Evolutionary conservation across 2,113 vertebrate genomes (phyloP).

Genomic region (Leptobrachium leishanense): DNA sequence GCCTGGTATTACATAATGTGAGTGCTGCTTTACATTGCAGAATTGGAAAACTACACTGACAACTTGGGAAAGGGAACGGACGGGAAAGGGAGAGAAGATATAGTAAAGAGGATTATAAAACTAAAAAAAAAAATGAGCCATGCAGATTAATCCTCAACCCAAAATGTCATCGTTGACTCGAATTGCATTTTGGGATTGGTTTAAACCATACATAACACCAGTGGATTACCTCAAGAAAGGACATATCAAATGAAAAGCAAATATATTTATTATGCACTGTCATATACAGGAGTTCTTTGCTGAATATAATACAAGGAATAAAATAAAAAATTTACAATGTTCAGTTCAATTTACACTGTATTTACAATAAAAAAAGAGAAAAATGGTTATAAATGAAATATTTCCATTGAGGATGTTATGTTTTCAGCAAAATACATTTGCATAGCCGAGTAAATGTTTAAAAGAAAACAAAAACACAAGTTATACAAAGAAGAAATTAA

Average conservation of each 20-base stretch:
- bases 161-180: no score
- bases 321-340: slow-evolving; percentile 89
- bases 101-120: no score
- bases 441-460: slow-evolving; percentile 69
- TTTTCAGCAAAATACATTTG: slow-evolving; percentile 68
- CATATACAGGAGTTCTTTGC: slow-evolving; percentile 91
- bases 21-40: no score
- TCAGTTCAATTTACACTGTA: slow-evolving; percentile 94
- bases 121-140: no score
- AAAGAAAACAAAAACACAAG: slow-evolving; percentile 53
- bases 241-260: slow-evolving; percentile 91
- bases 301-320: slow-evolving; percentile 97
- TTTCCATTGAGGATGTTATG: slow-evolving; percentile 56
- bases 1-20: no score
- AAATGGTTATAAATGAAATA: slow-evolving; percentile 63
- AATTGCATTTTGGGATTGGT: no score
- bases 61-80: no score
- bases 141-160: no score
- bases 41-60: no score
- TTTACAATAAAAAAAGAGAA: slow-evolving; percentile 81
- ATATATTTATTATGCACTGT: slow-evolving; percentile 99
- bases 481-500: slow-evolving; percentile 30
- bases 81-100: no score
- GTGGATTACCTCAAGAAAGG: slow-evolving; percentile 37
- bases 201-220: no score